Conservation (phyloP, 2,113 vertebrate species). For the Megaleporinus macrocephalus region DNA sequence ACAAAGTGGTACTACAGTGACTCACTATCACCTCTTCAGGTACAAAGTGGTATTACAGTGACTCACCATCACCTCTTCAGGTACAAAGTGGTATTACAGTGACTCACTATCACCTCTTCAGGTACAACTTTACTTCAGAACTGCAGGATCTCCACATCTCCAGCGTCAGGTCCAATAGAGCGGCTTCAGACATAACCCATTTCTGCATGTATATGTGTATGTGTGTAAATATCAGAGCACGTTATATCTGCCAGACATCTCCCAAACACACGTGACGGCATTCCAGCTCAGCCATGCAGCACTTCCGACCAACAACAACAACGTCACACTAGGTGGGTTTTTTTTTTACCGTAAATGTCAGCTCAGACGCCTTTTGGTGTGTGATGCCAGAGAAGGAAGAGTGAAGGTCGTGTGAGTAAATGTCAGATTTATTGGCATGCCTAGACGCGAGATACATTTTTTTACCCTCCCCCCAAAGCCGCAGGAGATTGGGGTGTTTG, state of each 20-base stretch:
- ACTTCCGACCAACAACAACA: not conserved
- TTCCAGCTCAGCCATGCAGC: not conserved
- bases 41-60: no score
- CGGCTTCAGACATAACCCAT: not conserved
- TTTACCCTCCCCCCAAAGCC: not conserved
- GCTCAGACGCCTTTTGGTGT: not conserved
- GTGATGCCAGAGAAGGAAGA: slow-evolving; percentile 9
- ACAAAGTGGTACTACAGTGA: no score
- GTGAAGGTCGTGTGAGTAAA: slow-evolving; percentile 12
- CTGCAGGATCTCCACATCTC: no score
- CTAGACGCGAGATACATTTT: not conserved
- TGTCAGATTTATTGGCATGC: slow-evolving; percentile 14
- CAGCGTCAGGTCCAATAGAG: no score
- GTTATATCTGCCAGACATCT: not conserved
- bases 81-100: no score
- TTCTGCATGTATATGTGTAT: not conserved
- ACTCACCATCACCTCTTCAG: no score
- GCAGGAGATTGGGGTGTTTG: not conserved
- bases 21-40: no score
- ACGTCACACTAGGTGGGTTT: not conserved
- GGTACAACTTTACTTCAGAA: no score
- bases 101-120: no score
- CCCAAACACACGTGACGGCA: not conserved
- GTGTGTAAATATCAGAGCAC: not conserved
- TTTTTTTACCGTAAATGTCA: slow-evolving; percentile 7